Evolutionary conservation across 2,888 invertebrate genomes (phyloP), one percentile per base, ranked within the genome.

Genomic region (Marronus borbonicus): DNA sequence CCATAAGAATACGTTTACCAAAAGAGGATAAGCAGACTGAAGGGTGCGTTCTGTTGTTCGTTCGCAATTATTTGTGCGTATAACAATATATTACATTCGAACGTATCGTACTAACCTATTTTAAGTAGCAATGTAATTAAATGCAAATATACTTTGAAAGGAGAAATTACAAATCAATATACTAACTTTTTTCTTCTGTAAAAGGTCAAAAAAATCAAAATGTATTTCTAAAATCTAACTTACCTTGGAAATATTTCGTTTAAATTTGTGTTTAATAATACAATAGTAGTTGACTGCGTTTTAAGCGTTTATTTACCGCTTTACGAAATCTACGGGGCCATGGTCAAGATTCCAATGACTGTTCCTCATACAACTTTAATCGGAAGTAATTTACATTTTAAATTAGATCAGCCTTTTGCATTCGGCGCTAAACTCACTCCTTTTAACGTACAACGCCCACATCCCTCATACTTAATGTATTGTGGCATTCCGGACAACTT

Each of bases 341-440:
- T 17, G 65, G 39, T 39, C 65, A 65, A 65, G 65, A 65, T 36
- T 65, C 31, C 36, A 36, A 36, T 17, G 64, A 39, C 39, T 64
- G n/a, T 12, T n/a, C 39, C 17, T 65, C 36, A 5, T 64, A n/a
- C 65, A 65, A 65, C 14, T 65, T 65, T 65, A 39, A 65, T 65
- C 17, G 36, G 65, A 65, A 65, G 17, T 65, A 65, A 65, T 65
- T 65, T 65, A 65, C 65, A 65, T 65, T 65, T 65, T n/a, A 39
- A 65, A 65, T 65, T 39, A 65, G 31, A 65, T 36, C 5, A 65
- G 14, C 39, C 17, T 65, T 65, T 65, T 39, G 39, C 65, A 65
- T 65, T 36, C 17, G 55, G 44, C 44, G 8, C 44, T 44, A 55
- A 55, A n/a, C 55, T 8, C 55, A 3, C 20, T 55, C 55, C n/a